Evolutionary conservation across 2,888 invertebrate genomes (phyloP).

Genomic region (Pseudanteris insignis): DNA sequence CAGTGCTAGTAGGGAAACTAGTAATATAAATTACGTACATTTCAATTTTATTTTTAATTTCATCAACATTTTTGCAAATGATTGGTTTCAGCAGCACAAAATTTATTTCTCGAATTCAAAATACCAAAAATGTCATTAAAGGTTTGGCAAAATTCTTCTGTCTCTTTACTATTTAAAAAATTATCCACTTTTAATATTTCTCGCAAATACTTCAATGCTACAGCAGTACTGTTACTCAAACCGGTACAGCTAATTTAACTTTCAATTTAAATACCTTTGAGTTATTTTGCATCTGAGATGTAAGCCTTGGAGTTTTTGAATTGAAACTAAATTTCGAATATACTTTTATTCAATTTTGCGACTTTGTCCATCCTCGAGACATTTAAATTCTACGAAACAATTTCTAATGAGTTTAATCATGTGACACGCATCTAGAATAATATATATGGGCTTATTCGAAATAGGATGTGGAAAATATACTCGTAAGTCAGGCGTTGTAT

Average conservation of each 20-base stretch:
- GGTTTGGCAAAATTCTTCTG: constrained; percentile 41
- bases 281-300: constrained; percentile 19
- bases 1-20: no score
- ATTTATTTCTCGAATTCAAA: constrained; percentile 44
- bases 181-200: constrained; percentile 16
- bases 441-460: constrained; percentile 18
- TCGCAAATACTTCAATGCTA: constrained; percentile 38
- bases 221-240: constrained; percentile 47
- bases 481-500: not conserved
- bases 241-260: constrained; percentile 48
- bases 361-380: constrained; percentile 10
- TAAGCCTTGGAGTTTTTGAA: constrained; percentile 14
- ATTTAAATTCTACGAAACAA: constrained; percentile 12
- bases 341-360: not conserved
- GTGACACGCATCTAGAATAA: constrained; percentile 43
- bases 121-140: constrained; percentile 51
- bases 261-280: no score
- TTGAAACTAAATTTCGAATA: constrained; percentile 5
- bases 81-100: constrained; percentile 2
- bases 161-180: constrained; percentile 36
- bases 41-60: not conserved
- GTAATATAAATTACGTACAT: not conserved
- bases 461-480: constrained; percentile 7
- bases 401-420: constrained; percentile 44
- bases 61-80: constrained; percentile 3